A percentile compares a stretch with the other conserved stretches of the same genome.
Evolutionary conservation across 2,113 vertebrate genomes (phyloP).

Genomic region (Ondatra zibethicus): DNA sequence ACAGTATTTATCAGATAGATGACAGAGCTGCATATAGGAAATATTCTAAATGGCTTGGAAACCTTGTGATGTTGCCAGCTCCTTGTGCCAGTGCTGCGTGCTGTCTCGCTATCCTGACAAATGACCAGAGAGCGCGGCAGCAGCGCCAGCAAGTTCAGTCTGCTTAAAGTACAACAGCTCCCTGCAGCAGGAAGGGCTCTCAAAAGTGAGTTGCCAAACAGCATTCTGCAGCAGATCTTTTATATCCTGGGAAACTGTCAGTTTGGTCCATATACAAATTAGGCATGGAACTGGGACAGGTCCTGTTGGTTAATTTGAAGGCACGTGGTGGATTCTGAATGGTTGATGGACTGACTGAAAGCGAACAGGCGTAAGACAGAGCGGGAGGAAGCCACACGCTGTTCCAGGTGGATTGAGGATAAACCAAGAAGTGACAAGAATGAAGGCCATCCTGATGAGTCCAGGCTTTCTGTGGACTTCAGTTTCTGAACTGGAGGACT

Average conservation of each 20-base stretch:
- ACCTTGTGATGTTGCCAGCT: not conserved
- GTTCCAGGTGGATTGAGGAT: not conserved
- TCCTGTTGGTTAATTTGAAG: not conserved
- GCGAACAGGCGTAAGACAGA: not conserved
- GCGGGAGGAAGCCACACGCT: too few relatives aligned
- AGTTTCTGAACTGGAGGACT: not conserved
- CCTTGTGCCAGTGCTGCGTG: not conserved
- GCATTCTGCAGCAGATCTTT: too few relatives aligned
- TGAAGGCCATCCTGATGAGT: not conserved
- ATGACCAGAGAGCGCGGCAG: not conserved
- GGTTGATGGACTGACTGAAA: not conserved
- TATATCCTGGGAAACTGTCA: not conserved
- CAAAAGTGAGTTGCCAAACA: not conserved
- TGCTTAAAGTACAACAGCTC: not conserved
- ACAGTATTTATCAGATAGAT: not conserved
- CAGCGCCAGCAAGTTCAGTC: too few relatives aligned
- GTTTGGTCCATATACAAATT: not conserved
- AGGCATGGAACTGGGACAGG: not conserved
- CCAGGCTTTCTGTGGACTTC: too few relatives aligned
- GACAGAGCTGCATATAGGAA: not conserved
- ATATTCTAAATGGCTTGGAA: not conserved
- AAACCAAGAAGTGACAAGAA: not conserved
- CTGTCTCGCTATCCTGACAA: not conserved
- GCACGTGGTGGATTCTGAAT: not conserved
- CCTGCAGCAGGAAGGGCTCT: not conserved